A percentile compares a stretch with the other conserved stretches of the same genome.
These are phyloP conservation scores for Apus apus DNA, from an alignment of 2,113 vertebrate genomes.

Conservation along the genomic window DNA sequence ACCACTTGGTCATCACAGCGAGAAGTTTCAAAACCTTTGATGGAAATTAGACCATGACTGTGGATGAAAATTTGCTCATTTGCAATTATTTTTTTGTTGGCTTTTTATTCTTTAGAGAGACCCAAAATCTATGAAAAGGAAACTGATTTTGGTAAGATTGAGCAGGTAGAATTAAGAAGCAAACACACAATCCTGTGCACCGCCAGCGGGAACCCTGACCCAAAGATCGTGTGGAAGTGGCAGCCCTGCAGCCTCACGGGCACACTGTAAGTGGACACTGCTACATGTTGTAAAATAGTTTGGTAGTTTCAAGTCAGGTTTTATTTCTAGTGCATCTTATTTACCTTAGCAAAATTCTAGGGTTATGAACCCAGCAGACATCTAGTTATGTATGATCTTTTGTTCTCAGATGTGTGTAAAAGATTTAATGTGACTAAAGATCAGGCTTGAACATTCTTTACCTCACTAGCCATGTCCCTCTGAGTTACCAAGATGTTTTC, in stretches of 20 bases:
- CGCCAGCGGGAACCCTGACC: conserved; percentile 73
- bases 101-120: conserved; percentile 73
- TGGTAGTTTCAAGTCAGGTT: not conserved
- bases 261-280: conserved; percentile 34
- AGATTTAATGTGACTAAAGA: not conserved
- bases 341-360: not conserved
- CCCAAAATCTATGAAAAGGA: conserved; percentile 87
- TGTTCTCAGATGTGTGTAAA: not conserved
- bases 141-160: conserved; percentile 51
- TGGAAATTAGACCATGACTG: not conserved
- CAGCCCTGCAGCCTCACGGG: conserved; percentile 77
- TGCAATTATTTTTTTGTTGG: not conserved
- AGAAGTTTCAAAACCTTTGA: not conserved
- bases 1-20: not conserved
- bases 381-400: not conserved
- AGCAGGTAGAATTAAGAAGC: conserved; percentile 60
- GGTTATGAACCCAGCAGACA: not conserved
- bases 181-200: conserved; percentile 82
- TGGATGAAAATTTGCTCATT: not conserved
- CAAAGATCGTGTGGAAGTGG: conserved; percentile 85
- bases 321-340: not conserved
- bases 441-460: not conserved
- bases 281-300: accelerated
- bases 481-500: not conserved
- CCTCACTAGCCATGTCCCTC: not conserved